phyloP scores from a whole-genome alignment of 2,113 vertebrate species.

The Centropristis striata region DNA sequence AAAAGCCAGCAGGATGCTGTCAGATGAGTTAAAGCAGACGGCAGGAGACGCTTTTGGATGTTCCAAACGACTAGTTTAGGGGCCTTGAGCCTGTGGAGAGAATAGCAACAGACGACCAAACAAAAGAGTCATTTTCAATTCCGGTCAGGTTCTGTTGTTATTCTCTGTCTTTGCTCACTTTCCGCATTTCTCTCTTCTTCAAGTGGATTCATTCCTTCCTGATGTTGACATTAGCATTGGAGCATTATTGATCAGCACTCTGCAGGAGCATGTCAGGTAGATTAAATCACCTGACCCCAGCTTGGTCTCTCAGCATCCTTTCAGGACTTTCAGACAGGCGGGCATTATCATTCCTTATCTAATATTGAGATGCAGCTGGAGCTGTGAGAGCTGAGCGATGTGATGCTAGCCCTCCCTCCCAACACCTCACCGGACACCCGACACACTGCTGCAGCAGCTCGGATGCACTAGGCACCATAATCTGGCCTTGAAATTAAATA shows the following conservation, averaged over 20 bases:
- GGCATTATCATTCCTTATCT: slow-evolving; percentile 48
- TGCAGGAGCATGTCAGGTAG: slow-evolving; percentile 70
- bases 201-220: slow-evolving; percentile 65
- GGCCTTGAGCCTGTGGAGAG: slow-evolving; percentile 36
- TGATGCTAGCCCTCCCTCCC: background rate
- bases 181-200: slow-evolving; percentile 15
- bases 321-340: slow-evolving; percentile 24
- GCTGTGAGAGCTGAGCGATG: slow-evolving; percentile 25
- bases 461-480: background rate
- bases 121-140: slow-evolving; percentile 67
- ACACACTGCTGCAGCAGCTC: background rate
- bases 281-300: slow-evolving; percentile 80
- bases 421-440: background rate
- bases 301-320: slow-evolving; percentile 45
- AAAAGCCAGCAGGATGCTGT: slow-evolving; percentile 68
- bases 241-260: slow-evolving; percentile 76
- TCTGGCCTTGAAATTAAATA: background rate
- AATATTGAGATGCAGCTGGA: slow-evolving; percentile 42
- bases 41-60: slow-evolving; percentile 46
- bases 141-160: slow-evolving; percentile 64
- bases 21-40: slow-evolving; percentile 61
- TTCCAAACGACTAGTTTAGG: slow-evolving; percentile 60
- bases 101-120: slow-evolving; percentile 48
- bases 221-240: slow-evolving; percentile 65
- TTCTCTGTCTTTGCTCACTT: slow-evolving; percentile 29